phyloP scores from a whole-genome alignment of 2,888 invertebrate genomes.

The Trissolcus japonicus region DNA sequence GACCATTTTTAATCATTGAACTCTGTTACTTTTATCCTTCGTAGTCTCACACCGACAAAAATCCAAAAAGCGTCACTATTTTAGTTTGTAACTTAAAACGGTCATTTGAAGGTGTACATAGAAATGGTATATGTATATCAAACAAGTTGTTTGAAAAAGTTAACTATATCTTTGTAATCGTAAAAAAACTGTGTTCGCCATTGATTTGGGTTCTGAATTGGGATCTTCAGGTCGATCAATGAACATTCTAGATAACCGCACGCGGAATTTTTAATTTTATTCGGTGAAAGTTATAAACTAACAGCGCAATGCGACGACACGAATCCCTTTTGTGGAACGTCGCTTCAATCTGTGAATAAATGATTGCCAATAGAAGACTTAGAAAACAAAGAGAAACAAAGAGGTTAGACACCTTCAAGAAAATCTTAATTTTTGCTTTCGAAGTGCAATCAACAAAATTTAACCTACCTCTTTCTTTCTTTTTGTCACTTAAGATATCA shows the following conservation, averaged over 20 bases:
- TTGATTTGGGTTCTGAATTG: too few species aligned
- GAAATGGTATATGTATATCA: background rate
- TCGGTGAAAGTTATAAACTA: too few species aligned
- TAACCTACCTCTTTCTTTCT: too few species aligned
- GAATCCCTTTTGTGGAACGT: too few species aligned
- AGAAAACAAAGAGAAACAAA: background rate
- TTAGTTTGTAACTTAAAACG: background rate
- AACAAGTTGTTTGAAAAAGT: conserved; percentile 12
- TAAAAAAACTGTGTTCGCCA: background rate
- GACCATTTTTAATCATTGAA: background rate
- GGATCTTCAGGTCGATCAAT: too few species aligned
- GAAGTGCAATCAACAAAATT: too few species aligned
- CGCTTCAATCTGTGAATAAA: conserved; percentile 2
- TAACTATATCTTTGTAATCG: conserved; percentile 21
- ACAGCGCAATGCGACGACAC: too few species aligned
- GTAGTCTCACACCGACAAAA: background rate
- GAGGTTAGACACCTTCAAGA: too few species aligned
- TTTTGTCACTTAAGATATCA: too few species aligned
- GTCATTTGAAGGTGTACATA: conserved; percentile 2
- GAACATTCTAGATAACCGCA: background rate
- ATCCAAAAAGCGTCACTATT: conserved; percentile 10
- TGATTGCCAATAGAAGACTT: conserved; percentile 1
- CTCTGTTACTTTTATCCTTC: background rate
- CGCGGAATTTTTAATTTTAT: background rate
- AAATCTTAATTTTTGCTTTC: background rate